These are phyloP conservation scores for Hesperophylax magnus DNA, from an alignment of 1,140 invertebrate genomes.

Conservation along the genomic window DNA sequence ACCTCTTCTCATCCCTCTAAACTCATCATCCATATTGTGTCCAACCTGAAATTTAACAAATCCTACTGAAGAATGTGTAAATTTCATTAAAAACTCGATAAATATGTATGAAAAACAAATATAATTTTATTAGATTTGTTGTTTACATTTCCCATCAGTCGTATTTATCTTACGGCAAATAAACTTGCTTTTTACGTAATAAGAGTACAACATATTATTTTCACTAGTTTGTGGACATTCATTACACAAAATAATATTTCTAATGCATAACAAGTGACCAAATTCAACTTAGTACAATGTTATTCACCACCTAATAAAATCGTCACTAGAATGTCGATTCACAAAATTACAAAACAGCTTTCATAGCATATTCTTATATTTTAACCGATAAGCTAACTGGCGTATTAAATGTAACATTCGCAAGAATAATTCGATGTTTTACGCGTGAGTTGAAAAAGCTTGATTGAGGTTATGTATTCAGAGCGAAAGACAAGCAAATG, in stretches of 20 bases:
- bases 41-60: conserved; percentile 39
- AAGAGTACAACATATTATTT: no score
- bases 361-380: not conserved
- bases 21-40: conserved; percentile 70
- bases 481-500: conserved; percentile 20
- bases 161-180: not conserved
- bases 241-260: no score
- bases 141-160: no score
- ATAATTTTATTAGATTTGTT: no score
- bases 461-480: conserved; percentile 48
- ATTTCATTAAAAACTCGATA: no score
- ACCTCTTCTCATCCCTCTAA: conserved; percentile 67
- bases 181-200: no score
- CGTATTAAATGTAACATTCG: not conserved
- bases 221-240: no score
- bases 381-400: not conserved
- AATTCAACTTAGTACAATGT: not conserved
- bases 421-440: conserved; percentile 29
- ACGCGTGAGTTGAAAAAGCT: conserved; percentile 38
- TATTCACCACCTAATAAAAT: not conserved
- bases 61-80: not conserved
- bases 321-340: not conserved
- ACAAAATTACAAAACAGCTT: not conserved
- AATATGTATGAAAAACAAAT: no score
- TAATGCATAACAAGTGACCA: not conserved